A percentile compares a stretch with the other conserved stretches of the same genome.
phyloP scores from a whole-genome alignment of 92 coral and sea anemone species.

The Phenganax marumi region DNA sequence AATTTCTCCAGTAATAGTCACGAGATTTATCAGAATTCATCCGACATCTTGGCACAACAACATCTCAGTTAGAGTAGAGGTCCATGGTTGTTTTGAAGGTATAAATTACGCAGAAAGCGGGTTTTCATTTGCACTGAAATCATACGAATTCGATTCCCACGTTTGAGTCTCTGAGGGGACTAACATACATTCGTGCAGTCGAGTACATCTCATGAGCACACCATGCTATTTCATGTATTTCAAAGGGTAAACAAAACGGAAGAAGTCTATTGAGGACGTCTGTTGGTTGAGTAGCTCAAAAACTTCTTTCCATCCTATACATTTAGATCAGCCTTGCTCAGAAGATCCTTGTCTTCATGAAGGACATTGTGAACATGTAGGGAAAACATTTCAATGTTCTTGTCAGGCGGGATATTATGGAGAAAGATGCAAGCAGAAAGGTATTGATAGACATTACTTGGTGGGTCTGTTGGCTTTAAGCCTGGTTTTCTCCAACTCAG shows the following conservation, averaged over 20 bases:
- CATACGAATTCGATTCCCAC: background rate
- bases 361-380: slow-evolving; percentile 21
- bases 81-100: slow-evolving; percentile 41
- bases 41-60: slow-evolving; percentile 18
- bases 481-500: no score
- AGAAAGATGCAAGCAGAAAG: slow-evolving; percentile 4
- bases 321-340: slow-evolving; percentile 25
- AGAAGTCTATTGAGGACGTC: no score
- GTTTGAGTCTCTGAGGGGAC: background rate
- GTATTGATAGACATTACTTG: background rate
- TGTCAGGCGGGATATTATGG: slow-evolving; percentile 25
- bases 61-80: slow-evolving; percentile 32
- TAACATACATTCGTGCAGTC: background rate
- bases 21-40: slow-evolving; percentile 34
- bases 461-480: no score
- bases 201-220: no score
- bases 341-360: slow-evolving; percentile 21
- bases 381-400: background rate
- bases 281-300: background rate
- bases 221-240: no score
- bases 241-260: no score
- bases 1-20: slow-evolving; percentile 28
- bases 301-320: background rate
- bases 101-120: background rate
- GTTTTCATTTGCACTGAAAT: background rate